Base-by-base conservation (phyloP, 1,140 invertebrate species). In the Caenorhabditis elegans region DNA sequence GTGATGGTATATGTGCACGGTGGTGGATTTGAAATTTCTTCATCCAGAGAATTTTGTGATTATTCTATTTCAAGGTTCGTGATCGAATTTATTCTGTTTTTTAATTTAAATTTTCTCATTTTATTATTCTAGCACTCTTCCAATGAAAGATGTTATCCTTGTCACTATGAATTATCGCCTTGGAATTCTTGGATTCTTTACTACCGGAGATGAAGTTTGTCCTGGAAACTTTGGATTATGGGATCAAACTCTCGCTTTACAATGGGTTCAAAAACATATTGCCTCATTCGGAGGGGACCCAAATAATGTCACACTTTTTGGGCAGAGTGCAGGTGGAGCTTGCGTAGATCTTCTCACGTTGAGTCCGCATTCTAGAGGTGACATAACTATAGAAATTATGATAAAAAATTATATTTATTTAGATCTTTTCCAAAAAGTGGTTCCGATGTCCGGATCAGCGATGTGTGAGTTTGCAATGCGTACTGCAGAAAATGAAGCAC, bases 171-270 rank as follows among this genome's bases (percentile, higher is more conserved):
- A 94, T 89, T 94, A 94, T 86, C 90, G 93, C 70, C 89, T 94
- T 1, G 93, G 93, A 3, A 91, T 92, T 0, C 90, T 94, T 28
- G 79, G 85, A 5, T 86, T 86, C 81, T 85, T 86, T 46, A 77
- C 86, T 15, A 81, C 84, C 3, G 90, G 88, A 36, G 87, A 85
- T 3, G n/a, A 55, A 28, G 55, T 43, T 15, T 65, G 84, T 22
- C 70, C 11, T n/a, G 92, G 92, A 39, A 92, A 92, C 83, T 84
- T 88, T 55, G 92, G 92, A n/a, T 86, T 92, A 22, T 91, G 94
- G 93, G 96, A 98, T 91, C 95, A 96, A 91, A 93, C 94, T 0
- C 85, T 96, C 87, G 96, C 95, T 1, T 93, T 97, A 2, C 39
- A 84, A 76, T 86, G 90, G 90, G 79, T 90, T n/a, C 76, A 85